Evolutionary conservation across 2,888 invertebrate species (phyloP), one percentile per base, ranked within the genome.

Genomic region (Macaria liturata): DNA sequence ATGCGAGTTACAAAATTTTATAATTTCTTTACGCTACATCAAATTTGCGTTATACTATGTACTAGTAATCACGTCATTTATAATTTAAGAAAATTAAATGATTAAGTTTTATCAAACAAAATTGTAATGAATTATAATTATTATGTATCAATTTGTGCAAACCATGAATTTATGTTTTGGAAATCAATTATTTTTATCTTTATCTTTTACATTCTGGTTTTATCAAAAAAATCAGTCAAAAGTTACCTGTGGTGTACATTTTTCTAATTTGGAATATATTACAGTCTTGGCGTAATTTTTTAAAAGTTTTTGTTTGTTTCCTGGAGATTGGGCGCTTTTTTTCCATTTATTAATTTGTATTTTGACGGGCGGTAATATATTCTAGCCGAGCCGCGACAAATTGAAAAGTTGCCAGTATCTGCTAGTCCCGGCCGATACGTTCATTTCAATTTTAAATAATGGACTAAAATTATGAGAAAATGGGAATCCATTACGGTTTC

Each of bases 181-280:
- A n/a, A n/a, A n/a, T n/a, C n/a, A n/a, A n/a, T n/a, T n/a, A n/a
- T n/a, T n/a, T n/a, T n/a, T n/a, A n/a, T n/a, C n/a, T n/a, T n/a
- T n/a, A n/a, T n/a, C n/a, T n/a, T n/a, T n/a, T n/a, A n/a, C n/a
- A n/a, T n/a, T n/a, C n/a, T n/a, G n/a, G n/a, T n/a, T n/a, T n/a
- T n/a, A n/a, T 20, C 20, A 20, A 20, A 20, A 20, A 20, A 20
- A 20, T 20, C 20, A 1, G 20, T 20, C 20, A 39, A 39, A 39
- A 39, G 6, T 39, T 39, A 39, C 8, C n/a, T 51, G 9, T 55
- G 30, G 43, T 30, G 44, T 46, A 9, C 49, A 62, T 57, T 55
- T 78, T 78, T 79, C 74, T 70, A 74, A 77, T 78, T 80, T 78
- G 72, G 79, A 81, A 83, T 83, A 81, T 75, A 80, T 82, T 80